Evolutionary conservation across 1,140 invertebrate species (phyloP).

Genomic region (Pseudomyrmex pallidus): DNA sequence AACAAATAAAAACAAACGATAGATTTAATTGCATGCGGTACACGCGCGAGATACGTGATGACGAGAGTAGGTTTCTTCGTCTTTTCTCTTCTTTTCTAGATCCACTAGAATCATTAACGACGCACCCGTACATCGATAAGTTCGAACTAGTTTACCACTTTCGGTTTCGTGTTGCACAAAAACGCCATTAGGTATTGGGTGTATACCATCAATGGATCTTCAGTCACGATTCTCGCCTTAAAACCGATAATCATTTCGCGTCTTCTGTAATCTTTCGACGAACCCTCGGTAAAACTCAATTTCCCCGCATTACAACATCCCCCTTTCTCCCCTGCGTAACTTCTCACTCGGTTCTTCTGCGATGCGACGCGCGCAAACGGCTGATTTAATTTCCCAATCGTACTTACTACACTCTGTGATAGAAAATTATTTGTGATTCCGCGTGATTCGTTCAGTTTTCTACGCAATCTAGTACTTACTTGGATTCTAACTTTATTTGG

Average conservation of each 20-base stretch:
- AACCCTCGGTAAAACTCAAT: constrained; percentile 18
- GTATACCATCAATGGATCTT: not conserved
- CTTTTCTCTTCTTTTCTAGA: not conserved
- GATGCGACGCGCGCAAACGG: not conserved
- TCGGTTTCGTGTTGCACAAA: constrained; percentile 58
- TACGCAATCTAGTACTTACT: constrained; percentile 24
- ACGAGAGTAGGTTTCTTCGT: constrained; percentile 17
- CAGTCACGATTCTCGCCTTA: constrained; percentile 13
- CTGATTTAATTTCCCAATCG: not conserved
- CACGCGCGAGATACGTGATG: not conserved
- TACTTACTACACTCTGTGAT: not conserved
- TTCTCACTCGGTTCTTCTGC: not conserved
- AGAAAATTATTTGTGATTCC: not conserved
- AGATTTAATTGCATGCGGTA: constrained; percentile 25
- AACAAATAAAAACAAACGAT: not conserved
- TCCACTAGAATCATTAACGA: not conserved
- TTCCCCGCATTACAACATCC: too few relatives aligned
- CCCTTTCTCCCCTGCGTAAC: not conserved
- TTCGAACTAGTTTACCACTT: not conserved
- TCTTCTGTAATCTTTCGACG: constrained; percentile 15
- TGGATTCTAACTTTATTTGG: constrained; percentile 12
- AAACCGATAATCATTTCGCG: constrained; percentile 38
- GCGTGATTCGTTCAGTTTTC: not conserved
- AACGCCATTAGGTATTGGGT: constrained; percentile 64
- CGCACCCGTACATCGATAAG: not conserved